Percentiles rank a stretch among this genome's conserved stretches.
Evolutionary conservation across 2,113 vertebrate genomes (phyloP).

Genomic region (Bolborhynchus lineola): DNA sequence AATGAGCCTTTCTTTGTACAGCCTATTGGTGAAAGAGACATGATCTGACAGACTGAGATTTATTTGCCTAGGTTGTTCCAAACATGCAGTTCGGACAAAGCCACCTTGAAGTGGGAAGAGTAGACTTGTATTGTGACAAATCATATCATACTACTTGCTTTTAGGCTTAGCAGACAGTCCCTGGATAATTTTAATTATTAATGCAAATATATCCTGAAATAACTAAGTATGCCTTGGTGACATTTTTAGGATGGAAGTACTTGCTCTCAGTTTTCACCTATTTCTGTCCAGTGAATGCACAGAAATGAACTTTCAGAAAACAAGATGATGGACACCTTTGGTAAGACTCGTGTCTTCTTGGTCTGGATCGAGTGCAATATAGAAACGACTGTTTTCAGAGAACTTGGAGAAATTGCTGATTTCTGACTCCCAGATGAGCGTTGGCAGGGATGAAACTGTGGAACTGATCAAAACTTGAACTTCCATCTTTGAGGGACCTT

Average conservation of each 20-base stretch:
- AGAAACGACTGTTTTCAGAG: accelerated
- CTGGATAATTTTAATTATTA: not conserved
- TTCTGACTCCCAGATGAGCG: not conserved
- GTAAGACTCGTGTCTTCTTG: not conserved
- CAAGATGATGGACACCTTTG: not conserved
- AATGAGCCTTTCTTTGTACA: not conserved
- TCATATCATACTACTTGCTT: not conserved
- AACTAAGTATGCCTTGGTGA: not conserved
- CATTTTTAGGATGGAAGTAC: not conserved
- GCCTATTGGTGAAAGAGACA: not conserved
- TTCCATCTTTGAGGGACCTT: not conserved
- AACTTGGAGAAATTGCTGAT: not conserved
- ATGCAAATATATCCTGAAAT: not conserved
- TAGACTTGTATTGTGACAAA: not conserved
- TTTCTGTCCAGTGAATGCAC: accelerated
- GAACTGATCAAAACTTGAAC: not conserved
- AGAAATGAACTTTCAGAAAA: not conserved
- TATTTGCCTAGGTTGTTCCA: not conserved
- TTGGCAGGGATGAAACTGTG: not conserved
- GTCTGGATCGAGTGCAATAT: accelerated
- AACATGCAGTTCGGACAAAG: not conserved
- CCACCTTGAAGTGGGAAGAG: not conserved
- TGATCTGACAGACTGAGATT: not conserved
- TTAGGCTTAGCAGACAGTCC: not conserved
- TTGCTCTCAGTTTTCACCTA: not conserved